phyloP scores from a whole-genome alignment of 2,113 vertebrate species.

The Pygoscelis antarcticus region DNA sequence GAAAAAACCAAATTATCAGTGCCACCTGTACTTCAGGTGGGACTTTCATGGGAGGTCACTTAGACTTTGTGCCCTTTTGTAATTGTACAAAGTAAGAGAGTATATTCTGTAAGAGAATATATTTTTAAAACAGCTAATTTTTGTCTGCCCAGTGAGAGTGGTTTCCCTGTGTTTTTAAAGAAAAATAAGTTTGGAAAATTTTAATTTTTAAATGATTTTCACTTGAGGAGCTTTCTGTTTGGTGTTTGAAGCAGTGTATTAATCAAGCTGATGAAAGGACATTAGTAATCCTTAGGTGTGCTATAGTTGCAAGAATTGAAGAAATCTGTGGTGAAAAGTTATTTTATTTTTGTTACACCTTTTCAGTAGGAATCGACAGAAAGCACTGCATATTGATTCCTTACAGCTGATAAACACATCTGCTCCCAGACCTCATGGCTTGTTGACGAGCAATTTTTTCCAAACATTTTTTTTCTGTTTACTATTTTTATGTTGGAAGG shows the following conservation, averaged over 20 bases:
- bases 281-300: background rate
- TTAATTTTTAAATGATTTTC: background rate
- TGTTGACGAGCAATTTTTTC: background rate
- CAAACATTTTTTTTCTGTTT: background rate
- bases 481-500: background rate
- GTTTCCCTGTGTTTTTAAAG: background rate
- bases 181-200: background rate
- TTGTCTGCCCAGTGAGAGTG: background rate
- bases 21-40: background rate
- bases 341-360: background rate
- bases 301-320: background rate
- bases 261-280: background rate
- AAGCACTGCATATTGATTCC: background rate
- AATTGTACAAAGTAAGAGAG: background rate
- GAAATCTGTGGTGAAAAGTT: background rate
- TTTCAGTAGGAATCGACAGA: background rate
- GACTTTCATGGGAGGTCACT: background rate
- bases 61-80: background rate
- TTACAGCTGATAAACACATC: background rate
- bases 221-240: background rate
- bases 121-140: background rate
- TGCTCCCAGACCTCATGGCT: background rate
- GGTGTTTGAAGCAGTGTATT: background rate
- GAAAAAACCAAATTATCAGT: background rate
- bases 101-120: background rate